Percentiles rank a stretch among this genome's conserved stretches.
phyloP scores from a whole-genome alignment of 1,140 invertebrate genomes.

The Zaprionus lachaisei region DNA sequence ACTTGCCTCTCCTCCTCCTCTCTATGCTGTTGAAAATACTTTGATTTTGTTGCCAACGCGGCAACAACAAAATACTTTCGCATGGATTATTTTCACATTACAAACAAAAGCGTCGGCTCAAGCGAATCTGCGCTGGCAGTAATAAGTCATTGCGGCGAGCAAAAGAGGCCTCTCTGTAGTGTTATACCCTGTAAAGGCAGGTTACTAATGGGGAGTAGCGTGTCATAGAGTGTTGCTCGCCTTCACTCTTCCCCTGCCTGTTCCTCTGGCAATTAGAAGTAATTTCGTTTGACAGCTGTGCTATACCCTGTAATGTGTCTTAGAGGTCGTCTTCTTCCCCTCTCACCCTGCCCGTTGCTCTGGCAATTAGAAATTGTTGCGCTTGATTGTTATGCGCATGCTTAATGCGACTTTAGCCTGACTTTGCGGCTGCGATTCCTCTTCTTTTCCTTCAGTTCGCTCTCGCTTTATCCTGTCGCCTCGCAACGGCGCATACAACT shows the following conservation, averaged over 20 bases:
- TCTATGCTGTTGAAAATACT: slow-evolving; percentile 35
- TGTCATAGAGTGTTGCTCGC: too few relatives aligned
- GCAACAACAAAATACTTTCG: slow-evolving; percentile 57
- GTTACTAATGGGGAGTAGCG: not conserved
- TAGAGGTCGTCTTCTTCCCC: slow-evolving; percentile 13
- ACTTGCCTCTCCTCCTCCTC: not conserved
- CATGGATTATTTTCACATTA: slow-evolving; percentile 78
- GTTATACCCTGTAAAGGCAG: slow-evolving; percentile 1
- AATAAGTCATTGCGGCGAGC: slow-evolving; percentile 48
- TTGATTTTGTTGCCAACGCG: slow-evolving; percentile 65
- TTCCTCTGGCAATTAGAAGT: not conserved
- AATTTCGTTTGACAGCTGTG: not conserved
- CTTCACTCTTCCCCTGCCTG: not conserved
- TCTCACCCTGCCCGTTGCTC: not conserved
- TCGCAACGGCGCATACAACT: slow-evolving; percentile 27
- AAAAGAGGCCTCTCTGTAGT: slow-evolving; percentile 31
- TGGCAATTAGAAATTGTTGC: slow-evolving; percentile 46
- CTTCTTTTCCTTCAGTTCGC: not conserved
- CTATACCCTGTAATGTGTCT: not conserved
- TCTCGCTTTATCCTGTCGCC: slow-evolving; percentile 4
- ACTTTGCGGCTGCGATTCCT: slow-evolving; percentile 10
- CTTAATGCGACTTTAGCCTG: slow-evolving; percentile 30
- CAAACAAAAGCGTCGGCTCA: slow-evolving; percentile 63
- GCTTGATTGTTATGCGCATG: slow-evolving; percentile 55
- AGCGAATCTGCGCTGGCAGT: slow-evolving; percentile 48